Conservation (phyloP, 2,888 invertebrate genomes). For the Brachypterus glaber region DNA sequence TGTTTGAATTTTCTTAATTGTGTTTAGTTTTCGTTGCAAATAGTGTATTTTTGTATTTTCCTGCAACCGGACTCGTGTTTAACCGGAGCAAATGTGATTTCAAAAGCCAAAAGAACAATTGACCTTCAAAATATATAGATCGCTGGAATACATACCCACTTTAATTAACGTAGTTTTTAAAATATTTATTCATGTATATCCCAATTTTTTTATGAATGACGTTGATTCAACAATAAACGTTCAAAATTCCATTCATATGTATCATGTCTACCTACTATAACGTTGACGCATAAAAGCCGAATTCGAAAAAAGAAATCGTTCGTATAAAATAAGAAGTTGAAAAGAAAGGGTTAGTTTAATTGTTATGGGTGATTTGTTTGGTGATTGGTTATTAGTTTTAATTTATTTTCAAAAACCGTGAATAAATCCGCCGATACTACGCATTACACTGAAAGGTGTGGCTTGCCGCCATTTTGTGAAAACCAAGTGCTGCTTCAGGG, state of each 20-base stretch:
- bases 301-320: no score
- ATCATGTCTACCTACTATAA: conserved; percentile 19
- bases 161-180: no score
- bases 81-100: conserved; percentile 1
- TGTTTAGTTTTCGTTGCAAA: conserved; percentile 15
- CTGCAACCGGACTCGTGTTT: neutral
- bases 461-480: conserved; percentile 40
- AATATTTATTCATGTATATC: no score
- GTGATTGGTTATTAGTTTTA: no score
- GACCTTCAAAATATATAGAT: conserved; percentile 31
- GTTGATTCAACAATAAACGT: no score
- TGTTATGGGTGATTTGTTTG: conserved; percentile 5
- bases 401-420: conserved; percentile 13
- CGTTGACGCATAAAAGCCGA: no score
- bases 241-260: conserved; percentile 22
- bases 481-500: no score
- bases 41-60: conserved; percentile 6
- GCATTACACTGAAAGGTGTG: conserved; percentile 39
- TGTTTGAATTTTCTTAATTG: conserved; percentile 18
- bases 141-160: no score
- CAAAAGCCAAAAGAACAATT: conserved; percentile 16
- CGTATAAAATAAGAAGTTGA: no score
- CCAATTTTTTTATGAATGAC: no score
- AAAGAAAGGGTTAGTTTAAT: no score
- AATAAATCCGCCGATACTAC: no score